A percentile compares a stretch with the other conserved stretches of the same genome.
These are phyloP conservation scores for Solenodon paradoxus DNA, from an alignment of 2,113 vertebrate species.

Conservation along the genomic window DNA sequence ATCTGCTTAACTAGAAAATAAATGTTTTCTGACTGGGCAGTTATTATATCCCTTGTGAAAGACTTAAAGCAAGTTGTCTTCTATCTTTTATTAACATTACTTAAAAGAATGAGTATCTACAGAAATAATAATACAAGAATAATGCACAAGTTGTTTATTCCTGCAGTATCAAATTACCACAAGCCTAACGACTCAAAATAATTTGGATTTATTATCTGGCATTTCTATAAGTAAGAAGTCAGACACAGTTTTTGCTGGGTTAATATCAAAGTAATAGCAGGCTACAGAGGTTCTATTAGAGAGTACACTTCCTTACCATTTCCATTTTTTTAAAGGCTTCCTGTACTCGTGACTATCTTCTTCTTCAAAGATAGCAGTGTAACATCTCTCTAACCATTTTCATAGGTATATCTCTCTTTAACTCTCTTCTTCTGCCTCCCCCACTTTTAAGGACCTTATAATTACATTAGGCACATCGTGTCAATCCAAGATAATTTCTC, in stretches of 20 bases:
- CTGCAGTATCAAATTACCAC: background rate
- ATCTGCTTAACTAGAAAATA: constrained; percentile 13
- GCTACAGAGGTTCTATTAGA: background rate
- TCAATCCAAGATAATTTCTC: background rate
- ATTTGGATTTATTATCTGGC: background rate
- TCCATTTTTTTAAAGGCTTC: background rate
- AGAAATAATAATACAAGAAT: background rate
- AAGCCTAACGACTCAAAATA: background rate
- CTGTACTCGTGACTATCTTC: background rate
- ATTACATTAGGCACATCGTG: background rate
- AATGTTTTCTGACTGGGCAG: background rate
- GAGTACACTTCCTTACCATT: background rate
- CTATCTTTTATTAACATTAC: background rate
- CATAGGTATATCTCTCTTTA: background rate
- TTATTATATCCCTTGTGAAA: constrained; percentile 8
- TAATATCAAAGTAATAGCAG: background rate
- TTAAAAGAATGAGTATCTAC: background rate
- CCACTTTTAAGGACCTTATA: background rate
- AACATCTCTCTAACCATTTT: background rate
- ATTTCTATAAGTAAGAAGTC: background rate
- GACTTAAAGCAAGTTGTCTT: background rate
- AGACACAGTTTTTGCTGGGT: background rate
- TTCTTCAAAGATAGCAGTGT: background rate
- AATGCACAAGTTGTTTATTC: background rate
- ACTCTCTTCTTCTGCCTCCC: background rate